Evolutionary conservation across 2,888 invertebrate species (phyloP), one percentile per base, ranked within the genome.

Genomic region (Rhaphigaster nebulosa): DNA sequence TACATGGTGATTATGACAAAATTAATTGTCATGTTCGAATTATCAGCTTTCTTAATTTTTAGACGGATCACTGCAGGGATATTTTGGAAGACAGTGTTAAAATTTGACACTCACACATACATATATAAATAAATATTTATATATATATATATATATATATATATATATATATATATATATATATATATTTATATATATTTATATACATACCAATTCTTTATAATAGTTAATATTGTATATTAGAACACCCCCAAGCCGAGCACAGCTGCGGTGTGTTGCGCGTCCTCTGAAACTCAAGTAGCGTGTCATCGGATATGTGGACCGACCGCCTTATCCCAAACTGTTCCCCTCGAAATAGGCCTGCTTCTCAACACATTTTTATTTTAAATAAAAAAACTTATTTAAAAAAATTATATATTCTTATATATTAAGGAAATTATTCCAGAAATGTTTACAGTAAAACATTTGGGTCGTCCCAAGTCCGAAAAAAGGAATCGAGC

Each of bases 331-430:
- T 45, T 12, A 15, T 8, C 15, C 45, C 84, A 18, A 84, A 84
- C 84, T 45, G 0, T 13, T n/a, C 20, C 34, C 38, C 38, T 76
- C 70, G 23, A 76, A 76, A 76, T 38, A 38, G 70, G 8, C 3
- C 70, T 76, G 34, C 70, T 76, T 76, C 70, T 76, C 70, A 76
- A 76, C 70, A 8, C 38, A 76, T 76, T 76, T 76, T 76, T 23
- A 38, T 34, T 76, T 76, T 76, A 20, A 76, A 38, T 38, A 76
- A 0, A 76, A 38, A 70, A 70, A 1, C 3, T 5, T 29, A 29
- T 65, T 60, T 60, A 12, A n/a, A 60, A 60, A 15, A 65, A 34
- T 65, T 23, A 65, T 60, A 65, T 34, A 65, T 18, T 65, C 34
- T 18, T 65, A 29, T 15, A 34, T 29, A 65, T 29, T 1, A 15